Evolutionary conservation across 2,797 vertebrate genomes (phyloP).

Genomic region (Cossypha polioptera): DNA sequence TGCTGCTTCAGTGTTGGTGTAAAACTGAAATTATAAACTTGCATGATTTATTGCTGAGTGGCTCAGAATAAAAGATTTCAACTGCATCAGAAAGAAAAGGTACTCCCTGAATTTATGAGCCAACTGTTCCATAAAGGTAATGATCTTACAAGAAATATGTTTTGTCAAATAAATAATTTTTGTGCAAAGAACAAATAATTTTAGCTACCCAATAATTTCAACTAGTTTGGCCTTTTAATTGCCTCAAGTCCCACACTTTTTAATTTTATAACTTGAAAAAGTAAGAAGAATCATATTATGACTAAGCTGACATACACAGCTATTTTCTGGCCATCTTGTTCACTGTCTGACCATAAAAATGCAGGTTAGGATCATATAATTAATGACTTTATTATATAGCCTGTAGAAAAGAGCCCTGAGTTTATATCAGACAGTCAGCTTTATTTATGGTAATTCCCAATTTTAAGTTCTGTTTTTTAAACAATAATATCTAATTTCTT

Average conservation of each 20-base stretch:
- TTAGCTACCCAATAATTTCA: neutral
- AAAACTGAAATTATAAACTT: slow-evolving; percentile 24
- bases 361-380: neutral
- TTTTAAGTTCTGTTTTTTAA: neutral
- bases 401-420: neutral
- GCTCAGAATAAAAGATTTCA: neutral
- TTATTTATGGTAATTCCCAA: neutral
- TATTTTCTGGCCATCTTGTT: neutral
- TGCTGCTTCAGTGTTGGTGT: neutral
- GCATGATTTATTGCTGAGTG: neutral
- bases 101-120: neutral
- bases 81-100: neutral
- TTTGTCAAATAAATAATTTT: neutral
- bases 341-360: neutral
- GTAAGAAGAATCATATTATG: neutral
- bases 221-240: neutral
- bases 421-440: neutral
- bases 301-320: neutral
- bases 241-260: accelerated
- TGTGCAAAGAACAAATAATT: neutral
- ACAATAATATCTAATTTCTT: neutral
- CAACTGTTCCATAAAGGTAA: neutral
- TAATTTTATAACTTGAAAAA: neutral
- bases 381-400: neutral
- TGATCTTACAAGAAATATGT: neutral